Percentiles rank a stretch among this genome's conserved stretches.
These are phyloP conservation scores for Pteropus rufus DNA, from an alignment of 2,797 vertebrate genomes.

Conservation along the genomic window DNA sequence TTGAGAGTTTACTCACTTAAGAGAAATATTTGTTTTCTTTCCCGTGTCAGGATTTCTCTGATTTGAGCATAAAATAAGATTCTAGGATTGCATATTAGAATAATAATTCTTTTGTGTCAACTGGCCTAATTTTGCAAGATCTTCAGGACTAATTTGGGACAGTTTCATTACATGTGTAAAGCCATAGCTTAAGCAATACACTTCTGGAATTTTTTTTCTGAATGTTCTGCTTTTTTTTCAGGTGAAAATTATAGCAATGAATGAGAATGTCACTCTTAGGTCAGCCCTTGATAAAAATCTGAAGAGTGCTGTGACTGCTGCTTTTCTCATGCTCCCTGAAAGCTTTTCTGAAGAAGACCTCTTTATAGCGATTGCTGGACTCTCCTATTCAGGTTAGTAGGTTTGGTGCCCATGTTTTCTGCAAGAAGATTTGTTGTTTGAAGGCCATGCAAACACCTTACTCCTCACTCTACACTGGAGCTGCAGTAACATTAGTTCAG, in stretches of 20 bases:
- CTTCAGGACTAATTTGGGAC: neutral
- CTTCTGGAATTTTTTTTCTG: neutral
- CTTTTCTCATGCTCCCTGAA: constrained; percentile 96
- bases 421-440: neutral
- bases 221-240: constrained; percentile 74
- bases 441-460: fast-evolving
- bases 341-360: constrained; percentile 96
- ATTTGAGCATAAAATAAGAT: neutral
- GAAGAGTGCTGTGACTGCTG: constrained; percentile 91
- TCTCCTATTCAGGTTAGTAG: constrained; percentile 92
- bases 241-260: constrained; percentile 93
- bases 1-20: neutral
- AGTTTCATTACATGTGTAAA: neutral
- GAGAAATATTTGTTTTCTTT: neutral
- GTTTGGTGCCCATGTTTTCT: fast-evolving
- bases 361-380: constrained; percentile 92
- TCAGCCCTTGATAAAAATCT: constrained; percentile 90
- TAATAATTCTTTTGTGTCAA: neutral
- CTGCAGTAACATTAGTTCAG: neutral
- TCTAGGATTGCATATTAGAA: neutral
- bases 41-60: neutral
- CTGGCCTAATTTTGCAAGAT: neutral
- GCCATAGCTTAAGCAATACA: neutral
- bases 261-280: constrained; percentile 86
- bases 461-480: neutral